Conservation (phyloP, 1,140 invertebrate genomes). For the Centruroides vittatus region DNA sequence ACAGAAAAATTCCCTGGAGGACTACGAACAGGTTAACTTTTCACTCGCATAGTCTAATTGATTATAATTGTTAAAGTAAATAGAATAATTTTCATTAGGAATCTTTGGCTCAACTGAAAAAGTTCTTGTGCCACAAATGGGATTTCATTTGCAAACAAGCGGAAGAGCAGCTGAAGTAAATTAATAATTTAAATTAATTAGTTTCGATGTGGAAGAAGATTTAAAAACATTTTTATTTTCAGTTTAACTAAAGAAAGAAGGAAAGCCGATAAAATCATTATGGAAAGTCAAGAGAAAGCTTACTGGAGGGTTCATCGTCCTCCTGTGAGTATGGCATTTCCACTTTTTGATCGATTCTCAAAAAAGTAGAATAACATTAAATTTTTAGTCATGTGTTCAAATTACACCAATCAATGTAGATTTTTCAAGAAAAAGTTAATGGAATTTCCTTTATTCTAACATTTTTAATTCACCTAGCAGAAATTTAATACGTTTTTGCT, state of each 20-base stretch:
- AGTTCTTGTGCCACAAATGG: constrained; percentile 84
- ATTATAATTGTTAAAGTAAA: not conserved
- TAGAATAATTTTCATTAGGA: constrained; percentile 37
- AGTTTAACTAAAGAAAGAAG: constrained; percentile 76
- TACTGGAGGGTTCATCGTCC: constrained; percentile 91
- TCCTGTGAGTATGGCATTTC: constrained; percentile 30
- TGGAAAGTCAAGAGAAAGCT: constrained; percentile 87
- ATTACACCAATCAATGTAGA: too few species aligned
- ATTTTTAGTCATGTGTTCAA: too few species aligned
- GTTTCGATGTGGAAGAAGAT: not conserved
- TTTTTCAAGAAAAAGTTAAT: too few species aligned
- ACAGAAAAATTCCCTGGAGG: constrained; percentile 85
- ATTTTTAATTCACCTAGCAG: too few species aligned
- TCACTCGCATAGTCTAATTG: not conserved
- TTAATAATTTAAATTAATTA: not conserved
- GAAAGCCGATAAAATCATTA: constrained; percentile 86
- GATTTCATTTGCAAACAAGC: constrained; percentile 86
- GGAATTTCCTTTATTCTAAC: too few species aligned
- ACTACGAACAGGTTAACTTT: constrained; percentile 56
- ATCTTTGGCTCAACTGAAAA: constrained; percentile 65
- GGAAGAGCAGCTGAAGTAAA: constrained; percentile 60
- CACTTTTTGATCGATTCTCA: too few species aligned
- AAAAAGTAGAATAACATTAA: too few species aligned
- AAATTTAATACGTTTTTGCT: too few species aligned
- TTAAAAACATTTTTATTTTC: not conserved